Evolutionary conservation across 2,797 vertebrate genomes (phyloP), one percentile per base, ranked within the genome.

Genomic region (Gephyroberyx darwinii): DNA sequence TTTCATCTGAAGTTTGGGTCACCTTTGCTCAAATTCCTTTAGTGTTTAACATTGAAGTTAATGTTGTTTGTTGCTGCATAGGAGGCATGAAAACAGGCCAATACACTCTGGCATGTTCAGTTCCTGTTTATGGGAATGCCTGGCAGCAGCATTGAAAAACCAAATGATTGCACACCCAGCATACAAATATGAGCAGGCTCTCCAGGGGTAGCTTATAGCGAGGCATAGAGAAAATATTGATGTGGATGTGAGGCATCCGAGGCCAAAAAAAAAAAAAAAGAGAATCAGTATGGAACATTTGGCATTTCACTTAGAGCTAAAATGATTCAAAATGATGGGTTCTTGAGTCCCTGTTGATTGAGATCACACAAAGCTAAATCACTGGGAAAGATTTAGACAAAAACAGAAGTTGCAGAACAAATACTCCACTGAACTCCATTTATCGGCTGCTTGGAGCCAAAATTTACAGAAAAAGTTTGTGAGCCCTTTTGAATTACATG

Each of bases 111-210:
- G 59, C 66, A 17, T 54, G 57, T 41, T 62, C 57, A 47, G 43
- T 47, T 39, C 56, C 63, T 63, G 67, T 61, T 71, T 65, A 52
- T 56, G 33, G 50, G 69, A 55, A 57, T 52, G 53, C 66, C 70
- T 70, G 65, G 52, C 61, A 70, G 31, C 5, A 10, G 56, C 56
- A 57, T 45, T 53, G 64, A 70, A 53, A 26, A 56, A 64, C 35
- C 54, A 73, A 72, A 56, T 20, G 0, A 54, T 10, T 51, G 37
- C 56, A 39, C 54, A 65, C 58, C 52, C 60, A 45, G 65, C 51
- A 52, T 65, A 62, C 52, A 52, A 54, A 74, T 43, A 45, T 10
- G 8, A 56, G 19, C 47, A 39, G 59, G 54, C 65, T 68, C 52
- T 52, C 63, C 45, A 16, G 43, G 45, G 57, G 37, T 45, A 19